phyloP scores from a whole-genome alignment of 2,113 vertebrate species.

The Ictalurus punctatus region DNA sequence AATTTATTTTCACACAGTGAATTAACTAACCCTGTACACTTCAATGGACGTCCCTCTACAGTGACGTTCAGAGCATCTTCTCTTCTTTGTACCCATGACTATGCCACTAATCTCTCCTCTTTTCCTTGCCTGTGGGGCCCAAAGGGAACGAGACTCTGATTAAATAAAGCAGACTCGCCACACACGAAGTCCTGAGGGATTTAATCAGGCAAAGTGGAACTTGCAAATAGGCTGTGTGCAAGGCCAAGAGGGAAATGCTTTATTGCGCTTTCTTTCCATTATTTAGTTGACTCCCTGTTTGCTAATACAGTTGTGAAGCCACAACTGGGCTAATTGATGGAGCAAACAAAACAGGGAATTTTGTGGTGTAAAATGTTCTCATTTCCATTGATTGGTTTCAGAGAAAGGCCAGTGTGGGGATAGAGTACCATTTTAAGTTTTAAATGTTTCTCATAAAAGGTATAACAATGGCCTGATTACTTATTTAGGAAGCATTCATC shows the following conservation, averaged over 20 bases:
- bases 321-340: slow-evolving; percentile 19
- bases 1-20: slow-evolving; percentile 21
- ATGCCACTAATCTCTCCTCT: slow-evolving; percentile 36
- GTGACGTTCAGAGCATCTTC: slow-evolving; percentile 8
- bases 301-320: slow-evolving; percentile 29
- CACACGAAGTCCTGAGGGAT: slow-evolving; percentile 46
- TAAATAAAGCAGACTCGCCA: slow-evolving; percentile 53
- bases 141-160: slow-evolving; percentile 49
- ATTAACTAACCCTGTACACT: slow-evolving; percentile 37
- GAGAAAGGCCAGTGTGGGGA: not conserved
- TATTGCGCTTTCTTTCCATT: slow-evolving; percentile 28
- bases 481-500: not conserved
- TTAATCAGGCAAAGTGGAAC: slow-evolving; percentile 57
- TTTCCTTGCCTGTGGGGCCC: slow-evolving; percentile 34
- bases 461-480: not conserved
- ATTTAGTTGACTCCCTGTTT: slow-evolving; percentile 33
- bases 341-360: slow-evolving; percentile 9
- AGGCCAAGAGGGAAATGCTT: slow-evolving; percentile 29
- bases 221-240: slow-evolving; percentile 50
- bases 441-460: not conserved
- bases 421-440: not conserved
- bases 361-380: slow-evolving; percentile 1
- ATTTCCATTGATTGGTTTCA: not conserved
- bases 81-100: slow-evolving; percentile 16
- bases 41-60: slow-evolving; percentile 22